Evolutionary conservation across 1,140 invertebrate genomes (phyloP).

Genomic region (Heliconius hewitsoni): DNA sequence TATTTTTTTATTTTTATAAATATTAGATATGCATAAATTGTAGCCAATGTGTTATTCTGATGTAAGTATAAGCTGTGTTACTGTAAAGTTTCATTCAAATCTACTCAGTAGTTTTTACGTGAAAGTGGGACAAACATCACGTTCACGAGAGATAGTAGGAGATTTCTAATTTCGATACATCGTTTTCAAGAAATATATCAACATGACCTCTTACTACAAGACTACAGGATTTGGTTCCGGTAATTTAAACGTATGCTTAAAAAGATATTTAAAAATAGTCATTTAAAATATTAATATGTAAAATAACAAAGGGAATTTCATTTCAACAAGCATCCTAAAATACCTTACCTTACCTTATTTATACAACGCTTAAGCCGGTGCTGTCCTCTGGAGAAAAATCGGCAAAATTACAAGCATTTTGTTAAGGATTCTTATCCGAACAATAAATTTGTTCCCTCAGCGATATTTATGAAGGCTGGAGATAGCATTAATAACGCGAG

Average conservation of each 20-base stretch:
- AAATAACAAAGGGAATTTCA: conserved; percentile 1
- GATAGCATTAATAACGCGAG: conserved; percentile 31
- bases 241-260: not conserved
- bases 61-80: too few relatives aligned
- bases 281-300: not conserved
- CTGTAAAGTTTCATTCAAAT: too few relatives aligned
- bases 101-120: too few relatives aligned
- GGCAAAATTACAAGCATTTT: conserved; percentile 64
- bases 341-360: conserved; percentile 11
- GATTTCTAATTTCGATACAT: too few relatives aligned
- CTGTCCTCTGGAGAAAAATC: conserved; percentile 46
- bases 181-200: too few relatives aligned
- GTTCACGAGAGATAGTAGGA: too few relatives aligned
- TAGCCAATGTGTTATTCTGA: too few relatives aligned
- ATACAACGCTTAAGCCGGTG: conserved; percentile 4
- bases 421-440: conserved; percentile 54
- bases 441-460: conserved; percentile 56
- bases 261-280: not conserved
- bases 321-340: not conserved
- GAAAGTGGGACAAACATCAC: too few relatives aligned
- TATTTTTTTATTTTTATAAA: too few relatives aligned
- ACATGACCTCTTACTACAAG: too few relatives aligned
- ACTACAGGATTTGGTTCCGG: too few relatives aligned
- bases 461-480: conserved; percentile 54
- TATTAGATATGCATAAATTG: too few relatives aligned